Base-by-base conservation (phyloP, 1,140 invertebrate species). In the Aleiodes sp. region DNA sequence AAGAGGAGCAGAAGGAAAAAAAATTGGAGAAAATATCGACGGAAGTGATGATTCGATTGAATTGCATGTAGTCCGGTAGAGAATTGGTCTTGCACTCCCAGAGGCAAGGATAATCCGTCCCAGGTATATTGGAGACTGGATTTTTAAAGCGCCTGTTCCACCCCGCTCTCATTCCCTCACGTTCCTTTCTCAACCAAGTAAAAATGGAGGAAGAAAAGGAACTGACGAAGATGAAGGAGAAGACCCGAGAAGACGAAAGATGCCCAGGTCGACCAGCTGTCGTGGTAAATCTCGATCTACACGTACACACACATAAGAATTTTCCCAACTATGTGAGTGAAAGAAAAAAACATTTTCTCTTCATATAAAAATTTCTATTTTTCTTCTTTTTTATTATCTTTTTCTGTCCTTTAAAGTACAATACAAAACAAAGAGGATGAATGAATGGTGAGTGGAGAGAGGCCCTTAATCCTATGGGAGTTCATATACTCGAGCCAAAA, bases 21-120 rank as follows among this genome's bases (percentile, higher is more conserved):
- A 64, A 43, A 29, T 62, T 43, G 21, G 12, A 24, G 19, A 24
- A 21, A 52, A 52, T 24, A 52, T 28, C n/a, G 37, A 64, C 61
- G 61, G 39, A 64, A 64, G 10, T 64, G 61, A 64, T 64, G 37
- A 43, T n/a, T 64, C 37, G 39, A 28, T 64, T 64, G 35, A 64
- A 64, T 64, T 28, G 26, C n/a, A 43, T 9, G 33, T 37, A 7
- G 21, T 43, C 19, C 37, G 26, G 35, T 16, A 35, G n/a, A n/a
- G 14, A 24, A 37, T n/a, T 63, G 37, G 60, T 39, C 16, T 43
- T 41, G 21, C 21, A 14, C 16, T 60, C 24, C 29, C 16, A 26
- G n/a, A 26, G 35, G n/a, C 19, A 28, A 41, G 37, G 37, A 64
- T 64, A 64, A 64, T 64, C 61, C 61, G 14, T 62, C 19, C 21